Percentiles rank a stretch among this genome's conserved stretches.
Conservation (phyloP, 2,113 vertebrate genomes). For the Burhinus bistriatus region DNA sequence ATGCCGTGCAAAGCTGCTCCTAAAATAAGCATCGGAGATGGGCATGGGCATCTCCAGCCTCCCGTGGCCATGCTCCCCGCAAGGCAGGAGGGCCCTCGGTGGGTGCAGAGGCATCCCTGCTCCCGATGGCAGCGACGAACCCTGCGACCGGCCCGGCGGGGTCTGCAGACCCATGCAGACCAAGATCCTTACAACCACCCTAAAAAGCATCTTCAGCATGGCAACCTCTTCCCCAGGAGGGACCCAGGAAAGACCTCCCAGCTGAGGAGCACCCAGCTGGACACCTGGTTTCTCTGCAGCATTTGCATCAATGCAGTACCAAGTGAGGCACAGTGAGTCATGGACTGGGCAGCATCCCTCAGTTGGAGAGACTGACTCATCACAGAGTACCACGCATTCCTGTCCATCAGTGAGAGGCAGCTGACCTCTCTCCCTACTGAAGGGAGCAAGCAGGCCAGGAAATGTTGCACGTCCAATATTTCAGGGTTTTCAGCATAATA, state of each 20-base stretch:
- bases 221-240: background rate
- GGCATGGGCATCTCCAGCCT: background rate
- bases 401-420: accelerated
- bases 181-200: accelerated
- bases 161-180: background rate
- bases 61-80: accelerated
- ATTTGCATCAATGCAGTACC: accelerated
- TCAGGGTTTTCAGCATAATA: background rate
- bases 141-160: accelerated
- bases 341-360: background rate
- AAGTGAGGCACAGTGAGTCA: background rate
- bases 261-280: background rate
- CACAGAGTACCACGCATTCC: background rate
- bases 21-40: accelerated
- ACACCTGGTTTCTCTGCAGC: background rate
- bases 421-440: background rate
- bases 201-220: background rate
- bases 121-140: background rate
- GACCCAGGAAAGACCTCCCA: background rate
- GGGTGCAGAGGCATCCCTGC: background rate
- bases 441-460: background rate
- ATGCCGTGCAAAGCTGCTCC: background rate
- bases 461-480: accelerated
- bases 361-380: background rate
- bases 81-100: background rate